These are phyloP conservation scores for Timema cristinae DNA, from an alignment of 2,888 invertebrate genomes.

Conservation along the genomic window DNA sequence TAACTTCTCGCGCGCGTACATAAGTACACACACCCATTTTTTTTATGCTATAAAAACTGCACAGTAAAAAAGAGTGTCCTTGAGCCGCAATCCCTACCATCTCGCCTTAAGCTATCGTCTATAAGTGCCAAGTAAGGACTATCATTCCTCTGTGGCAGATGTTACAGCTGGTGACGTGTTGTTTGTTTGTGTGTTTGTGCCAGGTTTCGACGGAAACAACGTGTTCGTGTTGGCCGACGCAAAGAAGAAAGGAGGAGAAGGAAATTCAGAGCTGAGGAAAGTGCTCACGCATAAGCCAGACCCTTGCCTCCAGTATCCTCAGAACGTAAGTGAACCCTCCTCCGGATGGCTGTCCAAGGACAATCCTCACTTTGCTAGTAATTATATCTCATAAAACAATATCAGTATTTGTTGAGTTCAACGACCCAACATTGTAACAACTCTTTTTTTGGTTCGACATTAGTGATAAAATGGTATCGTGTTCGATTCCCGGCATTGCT, in stretches of 20 bases:
- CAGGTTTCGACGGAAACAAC: constrained; percentile 52
- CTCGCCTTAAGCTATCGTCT: too few species aligned
- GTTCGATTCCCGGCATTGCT: too few species aligned
- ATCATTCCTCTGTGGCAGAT: too few species aligned
- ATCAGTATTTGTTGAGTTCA: not conserved
- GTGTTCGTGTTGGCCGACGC: constrained; percentile 61
- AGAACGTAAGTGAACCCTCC: constrained; percentile 52
- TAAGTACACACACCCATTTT: too few species aligned
- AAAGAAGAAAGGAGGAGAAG: constrained; percentile 59
- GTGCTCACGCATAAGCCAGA: constrained; percentile 55
- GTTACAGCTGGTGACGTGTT: too few species aligned
- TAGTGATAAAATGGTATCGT: too few species aligned
- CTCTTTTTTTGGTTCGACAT: not conserved
- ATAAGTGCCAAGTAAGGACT: too few species aligned
- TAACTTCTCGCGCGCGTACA: too few species aligned
- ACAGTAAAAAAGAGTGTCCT: too few species aligned
- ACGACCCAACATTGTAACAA: not conserved
- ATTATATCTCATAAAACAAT: not conserved
- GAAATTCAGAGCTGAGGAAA: constrained; percentile 52
- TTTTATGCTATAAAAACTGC: too few species aligned
- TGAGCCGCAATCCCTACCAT: too few species aligned
- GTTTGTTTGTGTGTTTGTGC: too few species aligned
- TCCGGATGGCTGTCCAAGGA: not conserved
- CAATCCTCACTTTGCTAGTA: not conserved
- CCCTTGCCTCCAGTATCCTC: constrained; percentile 63